Evolutionary conservation across 2,888 invertebrate species (phyloP).

Genomic region (Gari tellinella): DNA sequence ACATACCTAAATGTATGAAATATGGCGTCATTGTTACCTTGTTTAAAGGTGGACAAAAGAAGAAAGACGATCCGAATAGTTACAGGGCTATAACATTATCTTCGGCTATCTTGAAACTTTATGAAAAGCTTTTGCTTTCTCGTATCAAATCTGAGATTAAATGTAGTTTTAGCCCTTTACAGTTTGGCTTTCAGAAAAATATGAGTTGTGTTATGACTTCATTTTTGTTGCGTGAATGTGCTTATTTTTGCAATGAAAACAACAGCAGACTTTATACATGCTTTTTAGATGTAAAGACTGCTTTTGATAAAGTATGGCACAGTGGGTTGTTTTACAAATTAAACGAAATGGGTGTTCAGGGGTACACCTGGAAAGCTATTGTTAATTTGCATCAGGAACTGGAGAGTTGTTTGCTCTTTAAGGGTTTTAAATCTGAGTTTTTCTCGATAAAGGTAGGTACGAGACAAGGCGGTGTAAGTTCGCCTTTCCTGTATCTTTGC

Average conservation of each 20-base stretch:
- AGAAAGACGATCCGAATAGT: conserved; percentile 13
- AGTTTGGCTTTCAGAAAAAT: conserved; percentile 7
- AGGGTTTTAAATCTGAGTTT: neutral
- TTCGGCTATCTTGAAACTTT: conserved; percentile 13
- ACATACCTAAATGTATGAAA: conserved; percentile 13
- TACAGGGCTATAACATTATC: conserved; percentile 16
- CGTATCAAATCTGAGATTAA: neutral
- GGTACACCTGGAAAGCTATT: neutral
- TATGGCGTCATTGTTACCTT: conserved; percentile 7
- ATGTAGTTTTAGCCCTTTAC: neutral
- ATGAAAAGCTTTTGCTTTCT: conserved; percentile 6
- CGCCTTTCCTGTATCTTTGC: conserved; percentile 4
- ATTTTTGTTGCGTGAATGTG: conserved; percentile 10
- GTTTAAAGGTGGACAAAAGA: conserved; percentile 13
- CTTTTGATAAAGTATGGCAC: conserved; percentile 19
- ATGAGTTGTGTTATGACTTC: conserved; percentile 11
- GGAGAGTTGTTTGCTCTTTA: conserved; percentile 1
- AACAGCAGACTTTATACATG: conserved; percentile 6
- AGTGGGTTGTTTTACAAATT: conserved; percentile 13
- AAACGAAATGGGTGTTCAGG: neutral
- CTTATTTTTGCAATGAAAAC: conserved; percentile 13
- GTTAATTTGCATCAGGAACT: neutral
- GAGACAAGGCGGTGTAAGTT: conserved; percentile 8
- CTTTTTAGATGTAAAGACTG: conserved; percentile 13
- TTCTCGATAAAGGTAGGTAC: conserved; percentile 7